Conservation (phyloP, 2,113 vertebrate species). For the Ascaphus truei region DNA sequence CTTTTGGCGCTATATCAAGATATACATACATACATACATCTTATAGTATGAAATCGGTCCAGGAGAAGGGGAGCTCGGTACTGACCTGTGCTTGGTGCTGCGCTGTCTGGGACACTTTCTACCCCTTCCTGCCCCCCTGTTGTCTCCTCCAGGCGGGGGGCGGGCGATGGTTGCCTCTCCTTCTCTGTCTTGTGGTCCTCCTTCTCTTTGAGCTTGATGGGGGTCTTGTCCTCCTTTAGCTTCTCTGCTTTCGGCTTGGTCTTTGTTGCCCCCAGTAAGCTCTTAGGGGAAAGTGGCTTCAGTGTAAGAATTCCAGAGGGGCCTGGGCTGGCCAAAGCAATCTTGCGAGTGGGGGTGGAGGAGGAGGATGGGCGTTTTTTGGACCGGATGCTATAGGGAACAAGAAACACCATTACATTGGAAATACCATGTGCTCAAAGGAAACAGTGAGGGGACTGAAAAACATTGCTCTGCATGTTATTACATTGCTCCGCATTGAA, state of each 20-base stretch:
- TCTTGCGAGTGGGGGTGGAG: slow-evolving; percentile 64
- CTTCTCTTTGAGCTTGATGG: slow-evolving; percentile 12
- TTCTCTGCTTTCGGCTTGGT: slow-evolving; percentile 55
- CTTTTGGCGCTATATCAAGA: too few species aligned
- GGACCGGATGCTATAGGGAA: slow-evolving; percentile 61
- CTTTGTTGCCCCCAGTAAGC: slow-evolving; percentile 68
- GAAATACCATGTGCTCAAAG: background rate
- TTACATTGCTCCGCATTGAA: background rate
- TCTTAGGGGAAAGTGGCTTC: slow-evolving; percentile 63
- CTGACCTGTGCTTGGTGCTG: slow-evolving; percentile 5
- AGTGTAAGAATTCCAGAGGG: slow-evolving; percentile 61
- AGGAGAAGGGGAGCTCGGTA: too few species aligned
- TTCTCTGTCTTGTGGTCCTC: slow-evolving; percentile 26
- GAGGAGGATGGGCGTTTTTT: slow-evolving; percentile 77
- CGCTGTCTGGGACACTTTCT: background rate
- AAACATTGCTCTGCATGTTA: background rate
- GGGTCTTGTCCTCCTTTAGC: slow-evolving; percentile 55
- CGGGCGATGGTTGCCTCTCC: slow-evolving; percentile 2
- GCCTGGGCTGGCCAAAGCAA: slow-evolving; percentile 67
- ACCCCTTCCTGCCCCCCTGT: background rate
- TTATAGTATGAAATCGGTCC: too few species aligned
- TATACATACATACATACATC: too few species aligned
- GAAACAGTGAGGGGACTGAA: too few species aligned
- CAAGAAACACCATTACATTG: background rate
- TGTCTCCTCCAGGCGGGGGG: slow-evolving; percentile 28